Percentiles rank a stretch among this genome's conserved stretches.
Conservation (phyloP, 2,888 invertebrate species). For the Psylliodes chrysocephalus region DNA sequence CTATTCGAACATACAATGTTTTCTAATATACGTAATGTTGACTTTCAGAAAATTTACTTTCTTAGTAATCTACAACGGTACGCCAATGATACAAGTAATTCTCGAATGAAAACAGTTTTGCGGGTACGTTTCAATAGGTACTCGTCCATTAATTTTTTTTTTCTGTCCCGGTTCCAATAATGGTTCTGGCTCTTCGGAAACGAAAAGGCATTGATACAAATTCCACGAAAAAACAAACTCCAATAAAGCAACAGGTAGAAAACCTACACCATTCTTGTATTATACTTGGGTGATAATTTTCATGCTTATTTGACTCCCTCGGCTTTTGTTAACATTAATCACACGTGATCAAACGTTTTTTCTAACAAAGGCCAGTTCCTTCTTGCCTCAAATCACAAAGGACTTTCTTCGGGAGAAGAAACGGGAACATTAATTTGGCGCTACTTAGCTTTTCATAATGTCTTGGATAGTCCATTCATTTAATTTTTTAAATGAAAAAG, state of each 20-base stretch:
- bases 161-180: constrained; percentile 16
- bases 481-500: too few relatives aligned
- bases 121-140: constrained; percentile 30
- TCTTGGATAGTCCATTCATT: too few relatives aligned
- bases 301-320: constrained; percentile 25
- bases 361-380: constrained; percentile 11
- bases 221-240: constrained; percentile 38
- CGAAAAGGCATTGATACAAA: constrained; percentile 27
- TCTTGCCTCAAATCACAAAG: constrained; percentile 17
- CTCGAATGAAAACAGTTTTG: constrained; percentile 26
- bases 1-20: too few relatives aligned
- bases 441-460: not conserved
- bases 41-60: too few relatives aligned
- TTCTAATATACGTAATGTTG: too few relatives aligned
- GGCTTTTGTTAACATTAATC: constrained; percentile 35
- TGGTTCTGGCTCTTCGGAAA: constrained; percentile 28
- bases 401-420: not conserved
- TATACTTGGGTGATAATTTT: constrained; percentile 36
- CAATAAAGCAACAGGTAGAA: constrained; percentile 40
- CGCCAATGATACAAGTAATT: constrained; percentile 16
- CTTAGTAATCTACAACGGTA: too few relatives aligned
- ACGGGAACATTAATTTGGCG: constrained; percentile 17
- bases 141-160: constrained; percentile 31
- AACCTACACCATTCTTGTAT: constrained; percentile 29
- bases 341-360: constrained; percentile 27